Base-by-base conservation (phyloP, 2,113 vertebrate genomes). In the Hippocampus barbouri region DNA sequence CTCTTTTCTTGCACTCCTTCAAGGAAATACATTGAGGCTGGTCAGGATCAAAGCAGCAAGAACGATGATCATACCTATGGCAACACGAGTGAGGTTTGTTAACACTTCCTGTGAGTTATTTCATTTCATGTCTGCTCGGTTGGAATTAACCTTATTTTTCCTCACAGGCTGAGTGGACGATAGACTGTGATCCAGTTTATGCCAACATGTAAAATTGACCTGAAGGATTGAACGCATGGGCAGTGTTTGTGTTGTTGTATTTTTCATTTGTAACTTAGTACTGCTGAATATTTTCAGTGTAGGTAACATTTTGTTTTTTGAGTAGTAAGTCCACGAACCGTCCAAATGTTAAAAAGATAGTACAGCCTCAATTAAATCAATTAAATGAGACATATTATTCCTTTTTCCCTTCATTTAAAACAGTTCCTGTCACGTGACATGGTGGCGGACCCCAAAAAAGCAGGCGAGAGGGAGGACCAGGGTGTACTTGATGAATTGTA, bases 31-130 rank as follows among this genome's bases (percentile, higher is more conserved):
- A 53, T 9, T 2, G n/a, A 38, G 16, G 10, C 20, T n/a, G 5
- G 5, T 34, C 15, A 1, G 16, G 7, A 6, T 23, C 12, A 41
- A 7, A n/a, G 30, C 16, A 69, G 12, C 30, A 56, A 21, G 16
- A 1, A 0, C 4, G 25, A 14, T 47, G 54, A 78, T 15, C 40
- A 62, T n/a, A 6, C 68, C 0, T 87, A 84, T 72, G 79, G 72
- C 27, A 87, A 87, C 66, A 12, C 69, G 23, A 68, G 73, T 73
- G 69, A 79, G 77, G 86, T 88, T 54, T 67, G 73, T 64, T 20
- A 30, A 8, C 2, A 53, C 66, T 40, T 71, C 0, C 27, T 69
- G 30, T 23, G 43, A 40, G 0, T 18, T 72, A 23, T 41, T 34
- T 56, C 1, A 15, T 63, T 56, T 2, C 23, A 45, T 41, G 12